Percentiles rank a stretch among this genome's conserved stretches.
These are phyloP conservation scores for Fulica atra DNA, from an alignment of 2,113 vertebrate species.

Conservation along the genomic window DNA sequence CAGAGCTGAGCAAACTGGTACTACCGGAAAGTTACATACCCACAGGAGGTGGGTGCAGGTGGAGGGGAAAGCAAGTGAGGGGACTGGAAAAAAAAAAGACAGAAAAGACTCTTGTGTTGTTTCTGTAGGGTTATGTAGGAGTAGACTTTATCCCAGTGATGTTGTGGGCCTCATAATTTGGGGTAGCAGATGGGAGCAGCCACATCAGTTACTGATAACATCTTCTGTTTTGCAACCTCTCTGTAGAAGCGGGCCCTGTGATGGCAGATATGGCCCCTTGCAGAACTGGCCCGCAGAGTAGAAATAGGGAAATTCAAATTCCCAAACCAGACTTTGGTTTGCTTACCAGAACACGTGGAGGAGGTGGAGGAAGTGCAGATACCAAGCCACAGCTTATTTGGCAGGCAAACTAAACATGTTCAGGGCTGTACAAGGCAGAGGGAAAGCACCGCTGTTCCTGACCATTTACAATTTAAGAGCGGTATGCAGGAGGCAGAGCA, in stretches of 20 bases:
- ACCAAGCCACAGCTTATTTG: not conserved
- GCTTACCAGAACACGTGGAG: not conserved
- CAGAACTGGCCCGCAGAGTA: not conserved
- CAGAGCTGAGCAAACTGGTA: conserved; percentile 29
- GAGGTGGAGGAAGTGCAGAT: not conserved
- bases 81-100: not conserved
- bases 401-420: not conserved
- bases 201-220: conserved; percentile 1
- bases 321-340: not conserved
- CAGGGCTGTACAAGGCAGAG: not conserved
- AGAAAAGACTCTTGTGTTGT: not conserved
- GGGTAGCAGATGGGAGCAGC: not conserved
- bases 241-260: not conserved
- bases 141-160: not conserved
- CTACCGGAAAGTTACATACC: conserved; percentile 28
- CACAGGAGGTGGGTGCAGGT: not conserved
- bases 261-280: not conserved
- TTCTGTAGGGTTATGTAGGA: conserved; percentile 8
- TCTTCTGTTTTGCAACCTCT: conserved; percentile 11
- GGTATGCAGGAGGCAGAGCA: not conserved
- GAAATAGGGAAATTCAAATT: conserved; percentile 36
- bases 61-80: not conserved
- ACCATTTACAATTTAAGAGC: not conserved
- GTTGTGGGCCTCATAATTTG: not conserved
- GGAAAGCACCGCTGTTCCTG: not conserved